Evolutionary conservation across 2,113 vertebrate species (phyloP), one percentile per base, ranked within the genome.

Genomic region (Cynopterus brachyotis): DNA sequence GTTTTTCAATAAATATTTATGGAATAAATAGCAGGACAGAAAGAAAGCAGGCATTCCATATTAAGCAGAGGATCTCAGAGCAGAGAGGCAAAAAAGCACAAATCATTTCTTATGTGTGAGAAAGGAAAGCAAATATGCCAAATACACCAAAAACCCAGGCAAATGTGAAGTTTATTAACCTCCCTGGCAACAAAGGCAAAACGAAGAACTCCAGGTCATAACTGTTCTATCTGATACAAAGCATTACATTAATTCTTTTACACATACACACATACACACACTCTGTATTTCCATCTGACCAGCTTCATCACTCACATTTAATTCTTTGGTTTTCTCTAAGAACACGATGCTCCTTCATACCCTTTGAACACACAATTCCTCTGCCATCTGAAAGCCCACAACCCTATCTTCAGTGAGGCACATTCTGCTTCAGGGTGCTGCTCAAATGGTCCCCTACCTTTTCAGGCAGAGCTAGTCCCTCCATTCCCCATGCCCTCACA

Each of bases 1-100:
- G 55, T 50, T 93, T 96, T 75, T 79, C 73, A 86, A 64, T 82
- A 94, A 95, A 80, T 94, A 92, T 64, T 87, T 79, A 84, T 37
- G 32, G 84, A 88, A 84, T 40, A 22, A 89, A 3, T 57, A 89
- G 67, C 50, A 78, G 28, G 32, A 69, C 13, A 92, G 64, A 30
- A 80, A 89, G 17, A 83, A 69, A 57, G 53, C 35, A 50, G 24
- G 73, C 79, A 91, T 83, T 95, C 53, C 55, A 0, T 69, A 60
- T 64, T 72, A 94, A 89, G 69, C 24, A 64, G 59, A 2, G 42
- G 17, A 24, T 60, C 92, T 96, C 75, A 92, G 47, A 78, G 70
- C 24, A 66, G 47, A 76, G 57, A 70, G 40, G 89, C 37, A 66
- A 84, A 32, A 82, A 89, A 92, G 62, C 15, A 83, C 67, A 95